Percentiles rank a stretch among this genome's conserved stretches.
Conservation (phyloP, 2,888 invertebrate species). For the Adineta ricciae region DNA sequence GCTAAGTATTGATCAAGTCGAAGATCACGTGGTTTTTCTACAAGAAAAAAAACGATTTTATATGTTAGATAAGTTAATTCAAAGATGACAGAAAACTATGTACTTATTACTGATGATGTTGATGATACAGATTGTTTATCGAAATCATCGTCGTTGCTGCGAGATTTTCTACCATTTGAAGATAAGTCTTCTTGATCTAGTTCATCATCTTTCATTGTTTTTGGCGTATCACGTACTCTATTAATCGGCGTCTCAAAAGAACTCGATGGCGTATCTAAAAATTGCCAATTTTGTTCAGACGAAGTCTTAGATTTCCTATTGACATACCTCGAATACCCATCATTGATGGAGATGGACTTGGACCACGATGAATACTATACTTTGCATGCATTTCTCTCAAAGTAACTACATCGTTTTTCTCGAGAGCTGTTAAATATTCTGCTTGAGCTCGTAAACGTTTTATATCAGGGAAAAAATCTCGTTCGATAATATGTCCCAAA, state of each 20-base stretch:
- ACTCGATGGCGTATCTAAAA: neutral
- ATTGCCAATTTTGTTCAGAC: too few relatives aligned
- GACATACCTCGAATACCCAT: constrained; percentile 25
- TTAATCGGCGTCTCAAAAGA: neutral
- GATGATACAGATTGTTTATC: neutral
- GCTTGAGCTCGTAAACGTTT: constrained; percentile 81
- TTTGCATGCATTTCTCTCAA: constrained; percentile 75
- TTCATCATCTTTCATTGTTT: neutral
- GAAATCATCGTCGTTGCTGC: neutral
- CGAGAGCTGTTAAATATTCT: constrained; percentile 79
- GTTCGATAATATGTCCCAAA: constrained; percentile 84
- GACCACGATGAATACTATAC: constrained; percentile 54
- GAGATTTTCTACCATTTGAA: neutral
- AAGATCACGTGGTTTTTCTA: constrained; percentile 31
- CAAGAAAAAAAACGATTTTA: neutral
- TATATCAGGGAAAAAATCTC: constrained; percentile 92
- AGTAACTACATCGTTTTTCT: constrained; percentile 74
- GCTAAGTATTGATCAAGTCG: constrained; percentile 69
- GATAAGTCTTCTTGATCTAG: neutral
- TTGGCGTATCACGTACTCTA: neutral
- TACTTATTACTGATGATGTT: neutral
- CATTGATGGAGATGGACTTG: constrained; percentile 36
- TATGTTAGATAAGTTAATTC: neutral
- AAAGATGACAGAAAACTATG: neutral
- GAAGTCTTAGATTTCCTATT: too few relatives aligned